Conservation (phyloP, 2,113 vertebrate species). For the Thryonomys swinderianus region DNA sequence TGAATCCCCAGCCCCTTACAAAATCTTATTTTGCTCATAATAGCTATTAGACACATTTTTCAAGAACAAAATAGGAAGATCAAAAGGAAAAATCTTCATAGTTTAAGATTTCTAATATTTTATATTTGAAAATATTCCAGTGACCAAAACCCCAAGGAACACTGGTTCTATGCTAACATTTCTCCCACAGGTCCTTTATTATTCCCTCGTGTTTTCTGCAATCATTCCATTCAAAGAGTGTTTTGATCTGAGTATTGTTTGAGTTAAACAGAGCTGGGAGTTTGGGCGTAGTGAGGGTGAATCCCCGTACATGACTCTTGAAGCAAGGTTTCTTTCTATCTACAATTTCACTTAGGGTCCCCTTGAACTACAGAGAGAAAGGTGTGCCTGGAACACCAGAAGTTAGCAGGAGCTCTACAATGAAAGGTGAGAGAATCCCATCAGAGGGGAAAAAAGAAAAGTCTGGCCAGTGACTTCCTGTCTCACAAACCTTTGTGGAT, state of each 20-base stretch:
- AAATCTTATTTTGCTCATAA: background rate
- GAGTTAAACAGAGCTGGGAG: background rate
- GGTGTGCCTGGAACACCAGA: background rate
- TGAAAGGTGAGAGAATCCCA: too few relatives aligned
- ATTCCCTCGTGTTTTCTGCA: background rate
- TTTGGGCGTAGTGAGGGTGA: background rate
- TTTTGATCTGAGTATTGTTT: background rate
- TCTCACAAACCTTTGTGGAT: background rate
- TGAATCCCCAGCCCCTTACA: too few relatives aligned
- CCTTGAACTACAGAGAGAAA: background rate
- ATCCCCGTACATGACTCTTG: background rate
- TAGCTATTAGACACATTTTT: background rate
- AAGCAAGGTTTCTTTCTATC: background rate
- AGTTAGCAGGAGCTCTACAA: background rate
- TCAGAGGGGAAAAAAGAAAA: background rate
- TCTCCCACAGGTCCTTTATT: background rate
- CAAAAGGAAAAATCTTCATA: background rate
- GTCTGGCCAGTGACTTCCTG: background rate
- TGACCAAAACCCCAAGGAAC: background rate
- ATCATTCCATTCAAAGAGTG: background rate
- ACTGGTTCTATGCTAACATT: background rate
- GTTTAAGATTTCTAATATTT: slow-evolving; percentile 4
- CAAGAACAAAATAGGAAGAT: background rate
- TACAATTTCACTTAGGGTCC: background rate
- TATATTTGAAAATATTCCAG: background rate